Evolutionary conservation across 2,888 invertebrate species (phyloP), one percentile per base, ranked within the genome.

Genomic region (Pyrochroa serraticornis): DNA sequence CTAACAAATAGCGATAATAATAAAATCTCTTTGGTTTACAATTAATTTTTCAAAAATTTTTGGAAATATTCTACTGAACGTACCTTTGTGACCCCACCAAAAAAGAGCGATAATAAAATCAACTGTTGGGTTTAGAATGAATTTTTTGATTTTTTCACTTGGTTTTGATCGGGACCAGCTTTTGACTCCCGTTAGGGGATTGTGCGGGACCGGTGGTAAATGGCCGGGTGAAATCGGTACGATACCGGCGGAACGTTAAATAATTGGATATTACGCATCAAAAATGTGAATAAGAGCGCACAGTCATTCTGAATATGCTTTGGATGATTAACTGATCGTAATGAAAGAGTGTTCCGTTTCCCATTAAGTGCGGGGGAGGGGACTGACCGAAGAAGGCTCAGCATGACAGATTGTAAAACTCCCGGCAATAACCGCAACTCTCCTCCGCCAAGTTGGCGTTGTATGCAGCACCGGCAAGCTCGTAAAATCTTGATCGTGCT

Each of bases 221-320:
- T 22, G 22, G 22, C 22, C 22, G 22, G 22, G 22, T 22, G 22
- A 22, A 22, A 22, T 22, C 22, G 22, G 22, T 22, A 22, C 22
- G 22, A 22, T 22, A 22, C 22, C 22, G 22, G 31, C 14, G 62
- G 60, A 68, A 61, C 63, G 54, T 64, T 58, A 61, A 63, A 63
- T 67, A 69, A 69, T 67, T 69, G 69, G 67, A 65, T 69, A 69
- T 69, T 69, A 66, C 66, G 63, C 65, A 67, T 69, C 69, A 66
- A 60, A 67, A 62, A 65, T 68, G 53, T 65, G 58, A 65, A 68
- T 68, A 66, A 65, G 60, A 66, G 46, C 64, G 66, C 67, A 59
- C 37, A 44, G 69, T 69, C 67, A 69, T 60, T 66, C 55, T 56
- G 67, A 67, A 69, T 67, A 63, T 67, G 65, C 63, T 67, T 64